Evolutionary conservation across 1,140 invertebrate species (phyloP).

Genomic region (Lepidotrigona ventralis): DNA sequence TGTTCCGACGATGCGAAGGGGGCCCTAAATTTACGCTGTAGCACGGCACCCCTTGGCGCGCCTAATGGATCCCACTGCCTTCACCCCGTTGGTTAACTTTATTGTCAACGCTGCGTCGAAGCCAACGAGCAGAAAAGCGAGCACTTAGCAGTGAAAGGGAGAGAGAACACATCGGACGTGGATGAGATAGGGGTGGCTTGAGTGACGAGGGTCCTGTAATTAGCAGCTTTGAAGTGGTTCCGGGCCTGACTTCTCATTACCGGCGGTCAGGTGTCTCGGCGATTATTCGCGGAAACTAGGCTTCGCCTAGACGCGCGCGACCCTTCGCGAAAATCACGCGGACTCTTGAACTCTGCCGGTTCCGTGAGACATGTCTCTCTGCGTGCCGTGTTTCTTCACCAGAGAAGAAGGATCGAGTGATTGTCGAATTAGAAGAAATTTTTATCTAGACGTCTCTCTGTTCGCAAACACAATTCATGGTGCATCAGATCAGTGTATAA

Average conservation of each 20-base stretch:
- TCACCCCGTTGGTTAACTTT: constrained; percentile 51
- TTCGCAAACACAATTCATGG: too few relatives aligned
- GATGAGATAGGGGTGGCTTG: constrained; percentile 49
- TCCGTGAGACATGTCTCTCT: neutral
- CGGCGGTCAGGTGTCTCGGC: constrained; percentile 44
- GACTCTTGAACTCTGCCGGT: neutral
- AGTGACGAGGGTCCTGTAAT: constrained; percentile 68
- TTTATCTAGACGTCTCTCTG: neutral
- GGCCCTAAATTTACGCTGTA: constrained; percentile 28
- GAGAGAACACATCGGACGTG: neutral
- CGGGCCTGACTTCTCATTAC: constrained; percentile 57
- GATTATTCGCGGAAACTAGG: constrained; percentile 34
- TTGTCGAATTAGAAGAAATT: too few relatives aligned
- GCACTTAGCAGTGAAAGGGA: constrained; percentile 61
- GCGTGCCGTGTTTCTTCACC: neutral
- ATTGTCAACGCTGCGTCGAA: constrained; percentile 45
- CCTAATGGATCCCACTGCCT: constrained; percentile 46
- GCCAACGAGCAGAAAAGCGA: constrained; percentile 52
- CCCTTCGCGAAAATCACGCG: constrained; percentile 37
- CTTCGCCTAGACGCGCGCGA: constrained; percentile 7
- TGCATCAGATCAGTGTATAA: too few relatives aligned
- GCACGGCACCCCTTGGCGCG: constrained; percentile 8
- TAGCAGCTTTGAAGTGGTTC: constrained; percentile 63
- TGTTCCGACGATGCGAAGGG: neutral
- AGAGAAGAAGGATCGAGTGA: neutral